Conservation (phyloP, 1,140 invertebrate genomes). For the Cheumatopsyche charites region DNA sequence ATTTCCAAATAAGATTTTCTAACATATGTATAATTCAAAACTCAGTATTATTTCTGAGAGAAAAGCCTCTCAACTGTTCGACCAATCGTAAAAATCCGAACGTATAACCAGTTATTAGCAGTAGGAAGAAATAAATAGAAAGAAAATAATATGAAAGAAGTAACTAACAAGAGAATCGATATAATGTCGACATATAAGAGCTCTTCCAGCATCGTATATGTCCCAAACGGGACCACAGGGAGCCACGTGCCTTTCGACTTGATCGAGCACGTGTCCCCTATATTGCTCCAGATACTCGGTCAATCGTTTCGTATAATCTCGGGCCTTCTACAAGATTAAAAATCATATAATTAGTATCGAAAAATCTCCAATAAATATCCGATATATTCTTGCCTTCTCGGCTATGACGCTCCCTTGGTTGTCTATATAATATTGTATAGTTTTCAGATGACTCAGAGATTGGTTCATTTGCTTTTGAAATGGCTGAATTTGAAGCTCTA, state of each 20-base stretch:
- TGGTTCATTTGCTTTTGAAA: slow-evolving; percentile 72
- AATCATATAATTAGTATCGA: too few species aligned
- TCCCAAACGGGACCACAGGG: slow-evolving; percentile 76
- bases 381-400: slow-evolving; percentile 56
- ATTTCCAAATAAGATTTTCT: too few species aligned
- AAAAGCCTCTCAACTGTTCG: too few species aligned
- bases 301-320: slow-evolving; percentile 65
- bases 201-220: slow-evolving; percentile 68
- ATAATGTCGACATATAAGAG: slow-evolving; percentile 72
- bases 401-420: slow-evolving; percentile 75
- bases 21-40: background rate
- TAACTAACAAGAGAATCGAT: slow-evolving; percentile 71
- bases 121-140: too few species aligned
- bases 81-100: too few species aligned
- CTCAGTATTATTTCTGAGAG: too few species aligned
- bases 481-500: slow-evolving; percentile 74
- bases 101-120: too few species aligned
- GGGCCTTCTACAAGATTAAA: slow-evolving; percentile 63
- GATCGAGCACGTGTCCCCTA: slow-evolving; percentile 67
- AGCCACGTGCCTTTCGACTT: slow-evolving; percentile 67
- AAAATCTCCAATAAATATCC: background rate
- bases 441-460: slow-evolving; percentile 73
- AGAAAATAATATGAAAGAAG: too few species aligned
- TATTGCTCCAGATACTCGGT: slow-evolving; percentile 70
- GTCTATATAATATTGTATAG: slow-evolving; percentile 75